A percentile compares a stretch with the other conserved stretches of the same genome.
Conservation (phyloP, 1,140 invertebrate genomes). For the Armadillidium nasatum region DNA sequence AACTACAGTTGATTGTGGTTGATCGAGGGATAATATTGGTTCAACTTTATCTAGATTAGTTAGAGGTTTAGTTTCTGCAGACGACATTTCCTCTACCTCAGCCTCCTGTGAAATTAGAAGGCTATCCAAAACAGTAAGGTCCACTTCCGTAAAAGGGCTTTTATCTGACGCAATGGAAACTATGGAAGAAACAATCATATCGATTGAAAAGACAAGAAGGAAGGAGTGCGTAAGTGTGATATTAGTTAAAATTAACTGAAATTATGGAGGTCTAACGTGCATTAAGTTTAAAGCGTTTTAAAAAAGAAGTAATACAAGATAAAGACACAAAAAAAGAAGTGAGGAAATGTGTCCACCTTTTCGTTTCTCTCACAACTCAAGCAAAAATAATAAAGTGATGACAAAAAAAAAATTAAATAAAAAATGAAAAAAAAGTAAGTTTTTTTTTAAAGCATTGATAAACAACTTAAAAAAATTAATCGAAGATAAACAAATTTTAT, state of each 20-base stretch:
- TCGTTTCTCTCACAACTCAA: too few relatives aligned
- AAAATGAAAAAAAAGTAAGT: too few relatives aligned
- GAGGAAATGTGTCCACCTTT: too few relatives aligned
- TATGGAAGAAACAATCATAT: slow-evolving; percentile 34
- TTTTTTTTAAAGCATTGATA: too few relatives aligned
- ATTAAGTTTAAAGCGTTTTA: too few relatives aligned
- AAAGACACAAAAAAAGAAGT: too few relatives aligned
- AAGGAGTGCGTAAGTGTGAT: neutral
- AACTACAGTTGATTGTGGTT: neutral
- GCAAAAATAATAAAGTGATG: too few relatives aligned
- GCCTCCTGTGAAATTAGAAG: slow-evolving; percentile 34
- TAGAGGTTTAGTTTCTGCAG: neutral
- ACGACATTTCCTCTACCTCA: slow-evolving; percentile 38
- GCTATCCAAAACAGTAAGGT: slow-evolving; percentile 39
- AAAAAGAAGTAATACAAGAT: too few relatives aligned
- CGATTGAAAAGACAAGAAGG: slow-evolving; percentile 30
- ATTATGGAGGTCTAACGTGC: too few relatives aligned
- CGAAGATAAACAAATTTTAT: too few relatives aligned
- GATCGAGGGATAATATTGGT: neutral
- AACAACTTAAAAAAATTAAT: too few relatives aligned
- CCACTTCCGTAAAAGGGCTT: slow-evolving; percentile 34
- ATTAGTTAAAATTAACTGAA: neutral
- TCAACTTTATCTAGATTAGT: neutral
- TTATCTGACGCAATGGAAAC: slow-evolving; percentile 30
- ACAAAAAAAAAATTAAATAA: too few relatives aligned